Evolutionary conservation across 2,797 vertebrate genomes (phyloP), one percentile per base, ranked within the genome.

Genomic region (Anableps anableps): DNA sequence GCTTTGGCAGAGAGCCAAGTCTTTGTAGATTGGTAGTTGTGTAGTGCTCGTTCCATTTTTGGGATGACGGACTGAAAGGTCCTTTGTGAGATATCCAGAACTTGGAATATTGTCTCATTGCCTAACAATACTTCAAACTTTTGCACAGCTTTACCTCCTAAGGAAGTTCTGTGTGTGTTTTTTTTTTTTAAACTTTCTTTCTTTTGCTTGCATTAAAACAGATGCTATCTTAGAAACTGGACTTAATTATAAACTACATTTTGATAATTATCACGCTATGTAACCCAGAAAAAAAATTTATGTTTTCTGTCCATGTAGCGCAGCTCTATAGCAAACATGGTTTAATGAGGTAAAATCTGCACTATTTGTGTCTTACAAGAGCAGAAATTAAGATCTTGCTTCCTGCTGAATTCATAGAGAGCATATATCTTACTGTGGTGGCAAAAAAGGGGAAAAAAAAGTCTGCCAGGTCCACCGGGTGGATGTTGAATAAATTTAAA

Each of bases 371-470:
- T 16, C 36, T 41, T 26, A 70, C 66, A 43, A 41, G 10, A 70
- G 23, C 10, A 45, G 14, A 71, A 45, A 19, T 45, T 70, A 51
- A 76, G n/a, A 60, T 85, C 80, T 80, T 36, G 58, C 75, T 45
- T 41, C 77, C 50, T 50, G 50, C 47, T 17, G 55, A 72, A 70
- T 75, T 73, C 77, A 68, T 4, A 45, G 51, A 64, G 66, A 53
- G 78, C 4, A 51, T n/a, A n/a, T n/a, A n/a, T n/a, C n/a, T n/a
- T n/a, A n/a, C n/a, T n/a, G n/a, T n/a, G n/a, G n/a, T n/a, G n/a
- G n/a, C n/a, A 1, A 55, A 78, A 34, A 7, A 19, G 1, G 0
- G 2, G 8, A 38, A 80, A 26, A 34, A 1, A 16, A 9, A 11
- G 21, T 4, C 64, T 41, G 13, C 34, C 4, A 19, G 66, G 21